Conservation (phyloP, 2,888 invertebrate species). For the Leptopilina syphax region DNA sequence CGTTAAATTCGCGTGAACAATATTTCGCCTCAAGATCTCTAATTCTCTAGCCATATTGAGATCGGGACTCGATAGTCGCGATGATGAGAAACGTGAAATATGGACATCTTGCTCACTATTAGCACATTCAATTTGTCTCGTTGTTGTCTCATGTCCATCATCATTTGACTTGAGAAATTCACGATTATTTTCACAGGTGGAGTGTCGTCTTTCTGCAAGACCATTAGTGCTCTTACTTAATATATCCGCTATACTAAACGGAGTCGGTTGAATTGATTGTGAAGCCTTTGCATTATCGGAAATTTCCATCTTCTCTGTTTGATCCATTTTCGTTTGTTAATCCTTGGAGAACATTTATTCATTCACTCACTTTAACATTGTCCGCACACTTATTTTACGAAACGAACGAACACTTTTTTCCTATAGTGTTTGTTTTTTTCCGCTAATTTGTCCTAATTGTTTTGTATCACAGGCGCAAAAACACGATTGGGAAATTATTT, state of each 20-base stretch:
- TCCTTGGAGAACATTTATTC: neutral
- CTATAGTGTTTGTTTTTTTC: no score
- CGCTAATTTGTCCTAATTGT: no score
- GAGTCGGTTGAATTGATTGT: slow-evolving; percentile 67
- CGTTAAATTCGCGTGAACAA: slow-evolving; percentile 69
- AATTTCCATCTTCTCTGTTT: slow-evolving; percentile 63
- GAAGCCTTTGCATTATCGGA: slow-evolving; percentile 67
- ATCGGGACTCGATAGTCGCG: slow-evolving; percentile 66
- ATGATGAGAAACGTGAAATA: slow-evolving; percentile 52
- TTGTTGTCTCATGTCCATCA: slow-evolving; percentile 7
- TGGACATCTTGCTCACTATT: slow-evolving; percentile 45
- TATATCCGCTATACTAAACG: slow-evolving; percentile 75
- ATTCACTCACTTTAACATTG: slow-evolving; percentile 58
- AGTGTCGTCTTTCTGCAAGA: slow-evolving; percentile 56
- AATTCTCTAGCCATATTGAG: slow-evolving; percentile 69
- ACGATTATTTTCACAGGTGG: slow-evolving; percentile 47
- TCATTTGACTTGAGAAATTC: slow-evolving; percentile 27
- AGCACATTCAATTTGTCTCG: slow-evolving; percentile 44
- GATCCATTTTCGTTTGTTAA: slow-evolving; percentile 57
- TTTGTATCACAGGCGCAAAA: no score
- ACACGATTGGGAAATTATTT: no score
- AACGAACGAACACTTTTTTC: no score
- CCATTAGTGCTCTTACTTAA: slow-evolving; percentile 64
- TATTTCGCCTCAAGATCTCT: slow-evolving; percentile 70
- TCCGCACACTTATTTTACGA: neutral